These are phyloP conservation scores for Notamacropus eugenii DNA, from an alignment of 2,797 vertebrate genomes.

Conservation along the genomic window DNA sequence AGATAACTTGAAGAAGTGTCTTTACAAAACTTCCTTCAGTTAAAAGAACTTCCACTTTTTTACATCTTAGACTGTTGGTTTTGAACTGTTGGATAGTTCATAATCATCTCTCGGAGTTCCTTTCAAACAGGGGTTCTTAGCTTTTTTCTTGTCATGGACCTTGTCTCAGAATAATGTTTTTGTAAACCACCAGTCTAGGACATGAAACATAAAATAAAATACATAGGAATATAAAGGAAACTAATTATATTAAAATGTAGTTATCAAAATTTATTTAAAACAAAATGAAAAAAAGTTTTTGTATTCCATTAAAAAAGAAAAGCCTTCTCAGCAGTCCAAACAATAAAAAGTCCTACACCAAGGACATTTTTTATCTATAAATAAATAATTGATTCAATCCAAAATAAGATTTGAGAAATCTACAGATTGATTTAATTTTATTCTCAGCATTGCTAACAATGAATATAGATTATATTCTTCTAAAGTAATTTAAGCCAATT, in stretches of 20 bases:
- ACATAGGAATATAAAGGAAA: not conserved
- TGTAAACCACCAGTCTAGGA: not conserved
- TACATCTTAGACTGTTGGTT: not conserved
- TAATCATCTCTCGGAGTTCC: not conserved
- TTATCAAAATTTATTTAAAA: not conserved
- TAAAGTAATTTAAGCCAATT: not conserved
- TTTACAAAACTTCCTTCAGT: slow-evolving; percentile 59
- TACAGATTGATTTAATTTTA: not conserved
- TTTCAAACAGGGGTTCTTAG: not conserved
- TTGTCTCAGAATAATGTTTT: not conserved
- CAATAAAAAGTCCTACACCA: not conserved
- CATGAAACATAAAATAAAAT: not conserved
- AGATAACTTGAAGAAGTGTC: not conserved
- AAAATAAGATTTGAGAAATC: not conserved
- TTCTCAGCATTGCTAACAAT: not conserved
- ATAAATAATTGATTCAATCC: too few relatives aligned
- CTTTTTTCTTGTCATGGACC: not conserved
- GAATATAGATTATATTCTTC: not conserved
- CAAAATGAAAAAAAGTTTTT: not conserved
- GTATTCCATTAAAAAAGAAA: not conserved
- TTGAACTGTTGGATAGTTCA: not conserved
- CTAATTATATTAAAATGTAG: not conserved
- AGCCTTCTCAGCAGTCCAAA: not conserved
- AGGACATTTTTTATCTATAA: too few relatives aligned
- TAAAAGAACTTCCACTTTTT: slow-evolving; percentile 56